A percentile compares a stretch with the other conserved stretches of the same genome.
Conservation (phyloP, 2,113 vertebrate species). For the Malurus melanocephalus region DNA sequence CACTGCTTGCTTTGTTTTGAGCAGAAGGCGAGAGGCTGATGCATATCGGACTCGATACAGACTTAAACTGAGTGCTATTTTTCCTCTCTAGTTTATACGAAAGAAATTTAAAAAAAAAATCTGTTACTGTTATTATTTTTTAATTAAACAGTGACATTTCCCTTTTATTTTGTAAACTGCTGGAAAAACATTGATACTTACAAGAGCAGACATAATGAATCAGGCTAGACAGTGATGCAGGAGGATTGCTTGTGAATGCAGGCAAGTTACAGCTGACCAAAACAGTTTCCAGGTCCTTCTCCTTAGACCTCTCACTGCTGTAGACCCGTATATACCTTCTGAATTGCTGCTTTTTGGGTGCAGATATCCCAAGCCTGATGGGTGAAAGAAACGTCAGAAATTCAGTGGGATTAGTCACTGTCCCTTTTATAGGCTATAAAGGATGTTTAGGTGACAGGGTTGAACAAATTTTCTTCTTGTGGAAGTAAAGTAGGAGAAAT, state of each 20-base stretch:
- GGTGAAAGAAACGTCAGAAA: not conserved
- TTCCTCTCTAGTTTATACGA: not conserved
- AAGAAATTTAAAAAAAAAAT: not conserved
- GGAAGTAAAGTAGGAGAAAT: not conserved
- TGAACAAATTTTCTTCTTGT: not conserved
- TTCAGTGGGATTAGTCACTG: not conserved
- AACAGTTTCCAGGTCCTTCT: not conserved
- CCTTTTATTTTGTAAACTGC: not conserved
- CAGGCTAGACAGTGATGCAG: not conserved
- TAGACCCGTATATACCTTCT: not conserved
- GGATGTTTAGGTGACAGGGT: not conserved
- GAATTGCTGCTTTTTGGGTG: not conserved
- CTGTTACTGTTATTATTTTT: not conserved
- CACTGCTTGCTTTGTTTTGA: not conserved
- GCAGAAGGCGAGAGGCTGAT: not conserved
- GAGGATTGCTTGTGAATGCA: not conserved
- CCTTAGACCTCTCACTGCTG: not conserved
- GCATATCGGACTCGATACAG: accelerated
- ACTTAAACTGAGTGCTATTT: not conserved
- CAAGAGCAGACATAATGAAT: not conserved
- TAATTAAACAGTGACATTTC: not conserved
- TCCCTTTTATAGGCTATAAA: not conserved
- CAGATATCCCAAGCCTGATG: not conserved
- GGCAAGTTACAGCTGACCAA: not conserved
- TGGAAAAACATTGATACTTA: not conserved